phyloP scores from a whole-genome alignment of 2,888 invertebrate species.

The Quadriops clusia region DNA sequence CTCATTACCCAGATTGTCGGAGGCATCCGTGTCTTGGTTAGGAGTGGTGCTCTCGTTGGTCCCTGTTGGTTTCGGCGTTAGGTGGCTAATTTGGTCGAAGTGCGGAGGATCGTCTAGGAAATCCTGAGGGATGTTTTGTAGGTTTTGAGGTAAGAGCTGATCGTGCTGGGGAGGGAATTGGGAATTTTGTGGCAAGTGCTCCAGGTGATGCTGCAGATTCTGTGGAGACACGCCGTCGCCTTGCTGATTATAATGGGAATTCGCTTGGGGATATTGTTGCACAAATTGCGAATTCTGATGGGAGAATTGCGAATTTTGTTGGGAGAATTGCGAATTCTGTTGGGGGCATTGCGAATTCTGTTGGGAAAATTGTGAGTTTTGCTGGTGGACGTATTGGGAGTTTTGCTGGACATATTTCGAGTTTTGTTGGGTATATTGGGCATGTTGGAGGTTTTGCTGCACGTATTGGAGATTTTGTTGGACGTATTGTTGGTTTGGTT shows the following conservation, averaged over 20 bases:
- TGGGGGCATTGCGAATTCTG: no score
- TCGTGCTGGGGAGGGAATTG: conserved; percentile 31
- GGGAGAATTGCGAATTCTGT: no score
- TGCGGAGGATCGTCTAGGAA: no score
- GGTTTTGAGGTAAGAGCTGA: conserved; percentile 4
- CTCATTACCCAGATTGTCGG: conserved; percentile 47
- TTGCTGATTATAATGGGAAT: no score
- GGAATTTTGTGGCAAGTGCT: conserved; percentile 35
- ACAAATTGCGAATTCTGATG: no score
- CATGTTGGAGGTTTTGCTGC: conserved; percentile 15
- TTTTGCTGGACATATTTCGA: no score
- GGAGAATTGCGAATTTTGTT: no score
- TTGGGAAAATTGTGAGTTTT: no score
- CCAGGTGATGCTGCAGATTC: conserved; percentile 18
- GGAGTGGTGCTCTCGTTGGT: conserved; percentile 26
- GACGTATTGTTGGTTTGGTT: conserved; percentile 15
- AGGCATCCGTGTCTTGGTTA: conserved; percentile 29
- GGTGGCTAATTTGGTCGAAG: conserved; percentile 25
- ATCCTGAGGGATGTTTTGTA: conserved; percentile 2
- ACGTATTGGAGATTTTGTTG: conserved; percentile 15
- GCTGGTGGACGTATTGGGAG: no score
- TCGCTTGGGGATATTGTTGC: no score
- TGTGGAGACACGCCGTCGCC: no score
- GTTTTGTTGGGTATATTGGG: no score
- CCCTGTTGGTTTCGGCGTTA: conserved; percentile 30